A percentile compares a stretch with the other conserved stretches of the same genome.
Conservation (phyloP, 2,113 vertebrate species). For the Xiphophorus hellerii region DNA sequence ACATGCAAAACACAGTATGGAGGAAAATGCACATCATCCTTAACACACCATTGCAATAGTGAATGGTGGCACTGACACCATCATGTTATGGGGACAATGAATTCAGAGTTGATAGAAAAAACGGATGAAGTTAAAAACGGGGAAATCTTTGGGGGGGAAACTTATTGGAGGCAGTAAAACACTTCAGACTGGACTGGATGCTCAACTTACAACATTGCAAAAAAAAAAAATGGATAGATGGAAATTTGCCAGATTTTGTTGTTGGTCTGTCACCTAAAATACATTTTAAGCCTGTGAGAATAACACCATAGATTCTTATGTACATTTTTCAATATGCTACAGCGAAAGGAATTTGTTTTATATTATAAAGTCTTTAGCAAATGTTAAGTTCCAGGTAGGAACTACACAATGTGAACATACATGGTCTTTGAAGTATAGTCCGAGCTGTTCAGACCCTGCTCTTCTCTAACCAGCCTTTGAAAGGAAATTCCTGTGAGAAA, state of each 20-base stretch:
- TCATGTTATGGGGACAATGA: too few relatives aligned
- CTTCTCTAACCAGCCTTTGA: constrained; percentile 91
- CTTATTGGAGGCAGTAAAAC: too few relatives aligned
- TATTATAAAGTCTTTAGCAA: neutral
- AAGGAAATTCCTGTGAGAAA: constrained; percentile 87
- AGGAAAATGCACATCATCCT: too few relatives aligned
- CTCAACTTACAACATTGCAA: neutral
- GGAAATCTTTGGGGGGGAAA: too few relatives aligned
- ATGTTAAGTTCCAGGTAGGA: neutral
- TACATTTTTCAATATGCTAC: neutral
- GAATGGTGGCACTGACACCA: too few relatives aligned
- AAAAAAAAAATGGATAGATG: neutral
- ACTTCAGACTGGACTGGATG: too few relatives aligned
- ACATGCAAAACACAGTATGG: too few relatives aligned
- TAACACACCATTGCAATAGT: too few relatives aligned
- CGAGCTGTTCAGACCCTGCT: constrained; percentile 85
- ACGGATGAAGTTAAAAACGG: too few relatives aligned
- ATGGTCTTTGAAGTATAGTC: constrained; percentile 83
- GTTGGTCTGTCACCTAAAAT: neutral
- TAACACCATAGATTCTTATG: neutral
- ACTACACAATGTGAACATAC: constrained; percentile 77
- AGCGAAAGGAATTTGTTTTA: neutral
- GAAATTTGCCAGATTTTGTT: neutral
- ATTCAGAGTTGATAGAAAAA: too few relatives aligned
- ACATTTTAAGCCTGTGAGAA: neutral